These are phyloP conservation scores for Kryptolebias marmoratus DNA, from an alignment of 2,113 vertebrate species.

Conservation along the genomic window DNA sequence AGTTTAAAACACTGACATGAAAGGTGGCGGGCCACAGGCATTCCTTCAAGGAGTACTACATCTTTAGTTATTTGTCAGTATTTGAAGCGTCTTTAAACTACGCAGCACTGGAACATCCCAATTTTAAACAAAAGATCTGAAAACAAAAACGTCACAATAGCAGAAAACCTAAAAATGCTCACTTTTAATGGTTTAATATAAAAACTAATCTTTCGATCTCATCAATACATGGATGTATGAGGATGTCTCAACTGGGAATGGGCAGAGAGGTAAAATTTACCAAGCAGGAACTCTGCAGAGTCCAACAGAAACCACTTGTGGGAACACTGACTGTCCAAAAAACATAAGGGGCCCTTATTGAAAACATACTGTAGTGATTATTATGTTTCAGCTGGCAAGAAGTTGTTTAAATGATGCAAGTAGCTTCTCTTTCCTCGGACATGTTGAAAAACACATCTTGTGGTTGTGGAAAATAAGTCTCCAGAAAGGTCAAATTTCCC, in stretches of 20 bases:
- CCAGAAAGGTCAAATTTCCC: not conserved
- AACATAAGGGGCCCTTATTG: not conserved
- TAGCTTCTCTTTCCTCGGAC: not conserved
- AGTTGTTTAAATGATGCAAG: not conserved
- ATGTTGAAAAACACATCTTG: not conserved
- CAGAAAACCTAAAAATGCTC: too few species aligned
- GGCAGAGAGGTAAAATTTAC: not conserved
- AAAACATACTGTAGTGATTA: not conserved
- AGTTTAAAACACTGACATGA: too few species aligned
- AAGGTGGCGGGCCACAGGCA: too few species aligned
- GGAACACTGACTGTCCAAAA: not conserved
- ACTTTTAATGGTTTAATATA: too few species aligned
- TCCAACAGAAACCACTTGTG: not conserved
- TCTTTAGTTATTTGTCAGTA: not conserved
- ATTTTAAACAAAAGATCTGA: not conserved
- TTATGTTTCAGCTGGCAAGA: not conserved
- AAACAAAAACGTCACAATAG: not conserved
- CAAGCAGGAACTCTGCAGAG: too few species aligned
- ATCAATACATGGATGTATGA: not conserved
- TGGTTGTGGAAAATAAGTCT: not conserved
- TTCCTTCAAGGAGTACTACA: too few species aligned
- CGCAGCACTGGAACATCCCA: not conserved
- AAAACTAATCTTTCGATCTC: not conserved
- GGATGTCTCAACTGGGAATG: not conserved
- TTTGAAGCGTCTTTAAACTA: not conserved